A percentile compares a stretch with the other conserved stretches of the same genome.
These are phyloP conservation scores for Timema cristinae DNA, from an alignment of 2,888 invertebrate species.

Conservation along the genomic window DNA sequence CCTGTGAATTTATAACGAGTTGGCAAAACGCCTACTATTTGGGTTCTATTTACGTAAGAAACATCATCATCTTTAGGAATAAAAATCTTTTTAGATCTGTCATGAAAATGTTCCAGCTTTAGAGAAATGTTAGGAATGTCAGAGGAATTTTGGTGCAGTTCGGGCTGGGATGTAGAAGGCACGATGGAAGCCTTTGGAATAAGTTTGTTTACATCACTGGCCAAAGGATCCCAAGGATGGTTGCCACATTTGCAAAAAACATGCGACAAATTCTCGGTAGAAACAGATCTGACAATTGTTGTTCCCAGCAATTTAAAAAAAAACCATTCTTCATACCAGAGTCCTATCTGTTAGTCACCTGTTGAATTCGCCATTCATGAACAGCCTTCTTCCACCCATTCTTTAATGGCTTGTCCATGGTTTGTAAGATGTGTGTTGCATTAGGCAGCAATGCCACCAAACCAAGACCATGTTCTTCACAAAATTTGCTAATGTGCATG, in stretches of 20 bases:
- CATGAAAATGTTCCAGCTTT: background rate
- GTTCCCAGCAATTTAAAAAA: no score
- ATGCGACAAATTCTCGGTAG: constrained; percentile 1
- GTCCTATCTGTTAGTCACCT: constrained; percentile 26
- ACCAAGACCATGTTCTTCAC: constrained; percentile 40
- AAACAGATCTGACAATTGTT: background rate
- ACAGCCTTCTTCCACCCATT: constrained; percentile 37
- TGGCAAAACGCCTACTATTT: background rate
- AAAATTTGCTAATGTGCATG: constrained; percentile 42
- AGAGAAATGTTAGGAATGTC: no score
- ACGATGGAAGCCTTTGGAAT: background rate
- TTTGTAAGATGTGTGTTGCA: constrained; percentile 43
- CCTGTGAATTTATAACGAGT: background rate
- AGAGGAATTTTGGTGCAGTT: no score
- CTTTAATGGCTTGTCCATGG: constrained; percentile 42
- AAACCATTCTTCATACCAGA: no score
- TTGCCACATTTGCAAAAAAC: constrained; percentile 9
- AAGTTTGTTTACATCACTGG: background rate
- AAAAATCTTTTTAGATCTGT: background rate
- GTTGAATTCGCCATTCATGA: constrained; percentile 36
- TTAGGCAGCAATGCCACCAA: constrained; percentile 41
- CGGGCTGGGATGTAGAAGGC: background rate
- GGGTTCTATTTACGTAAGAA: background rate
- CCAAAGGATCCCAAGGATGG: constrained; percentile 10
- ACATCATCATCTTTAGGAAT: background rate